Evolutionary conservation across 1,140 invertebrate species (phyloP).

Genomic region (Babylonia areolata): DNA sequence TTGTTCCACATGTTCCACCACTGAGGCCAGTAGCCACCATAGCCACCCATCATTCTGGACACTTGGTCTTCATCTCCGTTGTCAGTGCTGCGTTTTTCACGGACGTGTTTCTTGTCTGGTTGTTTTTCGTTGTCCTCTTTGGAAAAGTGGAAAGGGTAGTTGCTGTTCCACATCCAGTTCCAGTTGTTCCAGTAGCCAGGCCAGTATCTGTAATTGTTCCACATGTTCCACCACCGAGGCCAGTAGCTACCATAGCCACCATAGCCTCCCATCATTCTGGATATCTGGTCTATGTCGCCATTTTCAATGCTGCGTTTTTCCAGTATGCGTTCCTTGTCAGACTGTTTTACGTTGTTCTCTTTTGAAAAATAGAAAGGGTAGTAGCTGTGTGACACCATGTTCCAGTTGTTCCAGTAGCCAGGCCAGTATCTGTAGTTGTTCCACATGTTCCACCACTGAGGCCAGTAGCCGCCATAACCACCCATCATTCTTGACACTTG

Average conservation of each 20-base stretch:
- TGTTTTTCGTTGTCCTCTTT: background rate
- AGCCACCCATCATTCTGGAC: constrained; percentile 24
- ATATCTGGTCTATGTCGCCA: background rate
- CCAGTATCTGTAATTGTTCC: constrained; percentile 27
- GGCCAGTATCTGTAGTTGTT: constrained; percentile 35
- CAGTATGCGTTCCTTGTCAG: background rate
- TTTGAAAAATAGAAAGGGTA: background rate
- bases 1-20: constrained; percentile 17
- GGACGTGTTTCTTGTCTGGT: background rate
- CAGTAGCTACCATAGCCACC: background rate
- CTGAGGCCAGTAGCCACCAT: constrained; percentile 12
- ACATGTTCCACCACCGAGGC: constrained; percentile 33
- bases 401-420: constrained; percentile 5
- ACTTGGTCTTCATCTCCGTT: background rate
- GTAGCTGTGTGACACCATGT: background rate
- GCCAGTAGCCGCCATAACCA: constrained; percentile 4
- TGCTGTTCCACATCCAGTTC: background rate
- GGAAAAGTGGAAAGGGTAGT: constrained; percentile 11
- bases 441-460: constrained; percentile 17
- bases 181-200: constrained; percentile 16
- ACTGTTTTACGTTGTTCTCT: background rate
- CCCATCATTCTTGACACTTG: constrained; percentile 9
- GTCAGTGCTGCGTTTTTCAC: constrained; percentile 20
- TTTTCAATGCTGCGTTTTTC: constrained; percentile 5
- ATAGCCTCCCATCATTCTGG: constrained; percentile 28